Evolutionary conservation across 2,888 invertebrate species (phyloP), one percentile per base, ranked within the genome.

Genomic region (Malacosoma neustria): DNA sequence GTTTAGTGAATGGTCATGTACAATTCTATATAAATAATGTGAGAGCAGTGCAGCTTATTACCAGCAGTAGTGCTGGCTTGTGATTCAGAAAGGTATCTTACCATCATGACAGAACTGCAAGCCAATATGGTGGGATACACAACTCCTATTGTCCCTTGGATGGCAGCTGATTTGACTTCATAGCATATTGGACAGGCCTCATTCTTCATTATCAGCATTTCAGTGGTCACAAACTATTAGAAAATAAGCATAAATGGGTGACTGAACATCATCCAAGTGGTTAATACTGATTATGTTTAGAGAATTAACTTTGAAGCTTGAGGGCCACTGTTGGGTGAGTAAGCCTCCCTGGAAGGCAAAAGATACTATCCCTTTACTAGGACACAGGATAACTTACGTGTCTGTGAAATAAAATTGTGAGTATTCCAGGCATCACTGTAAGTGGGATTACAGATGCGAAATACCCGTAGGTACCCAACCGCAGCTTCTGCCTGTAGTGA

Each of bases 141-240:
- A 1, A 87, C 54, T 0, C 91, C 90, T 3, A 87, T 40, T 0
- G 55, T 48, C 0, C 79, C 50, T 66, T 92, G 92, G 13, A 90
- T 48, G 0, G 72, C 64, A 2, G 87, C 79, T 14, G 92, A 87
- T 42, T 84, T 85, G 1, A 90, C 44, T 72, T 93, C 90, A 13
- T 88, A 54, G 57, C 94, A 94, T 3, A 91, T 54, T 0, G 91
- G 88, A 53, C 94, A 94, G 1, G 60, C 46, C 0, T 80, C 69
- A 22, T 80, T 56, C 40, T 75, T 87, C 60, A 88, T 76, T 12
- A 93, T 47, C 2, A 92, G 46, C 39, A 93, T 66, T 11, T 87
- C 70, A 1, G 82, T 80, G 49, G 90, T 72, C 33, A 93, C 61
- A 37, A 87, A 49, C 88, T 91, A 65, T 32, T 82, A 53, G 12